These are phyloP conservation scores for Thera britannica DNA, from an alignment of 2,888 invertebrate genomes.

Conservation along the genomic window DNA sequence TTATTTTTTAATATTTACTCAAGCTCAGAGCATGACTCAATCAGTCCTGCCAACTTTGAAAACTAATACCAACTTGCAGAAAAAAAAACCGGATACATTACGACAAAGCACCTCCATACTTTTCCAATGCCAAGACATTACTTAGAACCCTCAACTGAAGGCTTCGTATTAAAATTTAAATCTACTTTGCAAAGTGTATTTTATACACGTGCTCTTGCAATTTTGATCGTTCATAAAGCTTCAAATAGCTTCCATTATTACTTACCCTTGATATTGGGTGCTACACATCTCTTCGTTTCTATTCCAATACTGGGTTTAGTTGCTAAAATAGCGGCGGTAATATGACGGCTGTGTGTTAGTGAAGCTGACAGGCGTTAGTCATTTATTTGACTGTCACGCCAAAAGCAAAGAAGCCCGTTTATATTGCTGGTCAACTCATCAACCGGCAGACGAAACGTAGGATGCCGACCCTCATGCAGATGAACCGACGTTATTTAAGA, in stretches of 20 bases:
- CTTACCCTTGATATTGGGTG: conserved; percentile 81
- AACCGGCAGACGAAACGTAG: no score
- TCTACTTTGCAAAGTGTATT: conserved; percentile 85
- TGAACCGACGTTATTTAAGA: no score
- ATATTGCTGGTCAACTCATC: no score
- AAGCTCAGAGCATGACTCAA: no score
- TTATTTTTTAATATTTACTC: no score
- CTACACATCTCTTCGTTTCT: conserved; percentile 72
- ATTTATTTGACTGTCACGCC: not conserved
- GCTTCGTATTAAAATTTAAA: conserved; percentile 85
- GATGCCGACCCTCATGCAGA: no score
- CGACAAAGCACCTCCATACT: conserved; percentile 64
- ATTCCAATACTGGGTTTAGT: conserved; percentile 39
- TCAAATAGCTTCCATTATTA: conserved; percentile 81
- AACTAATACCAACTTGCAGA: no score
- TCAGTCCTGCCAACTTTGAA: no score
- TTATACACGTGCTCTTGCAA: conserved; percentile 84
- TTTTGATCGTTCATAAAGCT: conserved; percentile 84
- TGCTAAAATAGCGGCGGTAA: not conserved
- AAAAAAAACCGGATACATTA: not conserved
- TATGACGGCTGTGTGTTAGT: not conserved
- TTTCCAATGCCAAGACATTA: conserved; percentile 79
- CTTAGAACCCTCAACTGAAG: conserved; percentile 81
- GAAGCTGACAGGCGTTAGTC: not conserved
- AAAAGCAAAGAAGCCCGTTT: no score